Evolutionary conservation across 2,797 vertebrate species (phyloP).

Genomic region (Notolabrus celidotus): DNA sequence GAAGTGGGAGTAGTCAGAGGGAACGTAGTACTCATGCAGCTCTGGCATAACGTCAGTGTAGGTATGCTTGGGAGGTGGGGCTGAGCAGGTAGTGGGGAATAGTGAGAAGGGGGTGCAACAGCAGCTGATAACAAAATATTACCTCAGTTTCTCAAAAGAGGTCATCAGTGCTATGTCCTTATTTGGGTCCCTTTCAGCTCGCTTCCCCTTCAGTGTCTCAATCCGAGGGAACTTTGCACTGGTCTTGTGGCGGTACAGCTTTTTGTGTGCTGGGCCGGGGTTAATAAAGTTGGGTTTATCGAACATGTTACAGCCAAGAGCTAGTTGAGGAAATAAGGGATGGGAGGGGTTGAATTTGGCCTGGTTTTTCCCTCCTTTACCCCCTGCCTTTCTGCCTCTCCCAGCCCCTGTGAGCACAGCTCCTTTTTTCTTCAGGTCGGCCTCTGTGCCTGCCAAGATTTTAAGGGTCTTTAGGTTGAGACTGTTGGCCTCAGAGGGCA

Average conservation of each 20-base stretch:
- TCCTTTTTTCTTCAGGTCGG: conserved; percentile 96
- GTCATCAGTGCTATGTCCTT: conserved; percentile 97
- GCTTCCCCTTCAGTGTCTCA: conserved; percentile 97
- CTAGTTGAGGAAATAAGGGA: conserved; percentile 88
- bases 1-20: conserved; percentile 85
- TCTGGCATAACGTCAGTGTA: conserved; percentile 91
- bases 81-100: conserved; percentile 89
- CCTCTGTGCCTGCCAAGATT: conserved; percentile 96
- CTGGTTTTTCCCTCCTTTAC: conserved; percentile 93
- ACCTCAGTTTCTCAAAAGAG: conserved; percentile 99
- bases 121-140: conserved; percentile 98
- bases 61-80: conserved; percentile 90
- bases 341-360: conserved; percentile 90
- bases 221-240: conserved; percentile 97
- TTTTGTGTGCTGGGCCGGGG: conserved; percentile 98
- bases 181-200: conserved; percentile 93
- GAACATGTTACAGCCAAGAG: conserved; percentile 93
- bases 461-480: conserved; percentile 99
- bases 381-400: conserved; percentile 91
- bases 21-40: conserved; percentile 96
- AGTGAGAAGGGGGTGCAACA: conserved; percentile 90
- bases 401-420: conserved; percentile 83
- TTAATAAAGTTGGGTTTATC: conserved; percentile 97
- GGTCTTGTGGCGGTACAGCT: conserved; percentile 99
- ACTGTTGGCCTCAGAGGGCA: conserved; percentile 95